Evolutionary conservation across 2,888 invertebrate species (phyloP).

Genomic region (Lochmaea crataegi): DNA sequence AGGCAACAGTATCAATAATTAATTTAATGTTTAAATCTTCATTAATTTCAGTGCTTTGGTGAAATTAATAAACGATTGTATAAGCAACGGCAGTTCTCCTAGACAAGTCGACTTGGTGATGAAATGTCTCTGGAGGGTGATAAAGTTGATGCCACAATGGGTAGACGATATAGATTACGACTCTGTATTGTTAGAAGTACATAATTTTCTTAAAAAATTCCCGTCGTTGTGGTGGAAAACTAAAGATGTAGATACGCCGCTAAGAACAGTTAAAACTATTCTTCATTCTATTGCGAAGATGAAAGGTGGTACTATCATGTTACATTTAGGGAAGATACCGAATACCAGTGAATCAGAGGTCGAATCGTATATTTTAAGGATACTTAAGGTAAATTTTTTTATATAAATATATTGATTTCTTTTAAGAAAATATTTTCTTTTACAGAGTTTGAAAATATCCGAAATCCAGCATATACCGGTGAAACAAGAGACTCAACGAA

Average conservation of each 20-base stretch:
- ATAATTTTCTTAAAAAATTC: constrained; percentile 88
- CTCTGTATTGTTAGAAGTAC: constrained; percentile 83
- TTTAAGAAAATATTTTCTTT: constrained; percentile 26
- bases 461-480: constrained; percentile 64
- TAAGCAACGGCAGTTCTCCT: constrained; percentile 74
- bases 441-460: constrained; percentile 67
- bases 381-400: constrained; percentile 73
- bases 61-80: constrained; percentile 86
- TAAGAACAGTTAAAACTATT: constrained; percentile 92
- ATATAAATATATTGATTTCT: not conserved
- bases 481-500: constrained; percentile 59
- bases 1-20: not conserved
- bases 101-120: constrained; percentile 86
- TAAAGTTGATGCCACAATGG: constrained; percentile 88
- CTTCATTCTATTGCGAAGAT: constrained; percentile 91
- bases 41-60: constrained; percentile 80
- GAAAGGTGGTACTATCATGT: constrained; percentile 84
- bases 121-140: constrained; percentile 96
- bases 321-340: constrained; percentile 81
- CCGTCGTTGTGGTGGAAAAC: constrained; percentile 90
- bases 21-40: constrained; percentile 11
- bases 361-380: constrained; percentile 84
- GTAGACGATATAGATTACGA: constrained; percentile 80
- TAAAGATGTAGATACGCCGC: constrained; percentile 85
- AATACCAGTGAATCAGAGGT: constrained; percentile 87